Conservation (phyloP, 2,797 vertebrate species). For the Malurus leucopterus region DNA sequence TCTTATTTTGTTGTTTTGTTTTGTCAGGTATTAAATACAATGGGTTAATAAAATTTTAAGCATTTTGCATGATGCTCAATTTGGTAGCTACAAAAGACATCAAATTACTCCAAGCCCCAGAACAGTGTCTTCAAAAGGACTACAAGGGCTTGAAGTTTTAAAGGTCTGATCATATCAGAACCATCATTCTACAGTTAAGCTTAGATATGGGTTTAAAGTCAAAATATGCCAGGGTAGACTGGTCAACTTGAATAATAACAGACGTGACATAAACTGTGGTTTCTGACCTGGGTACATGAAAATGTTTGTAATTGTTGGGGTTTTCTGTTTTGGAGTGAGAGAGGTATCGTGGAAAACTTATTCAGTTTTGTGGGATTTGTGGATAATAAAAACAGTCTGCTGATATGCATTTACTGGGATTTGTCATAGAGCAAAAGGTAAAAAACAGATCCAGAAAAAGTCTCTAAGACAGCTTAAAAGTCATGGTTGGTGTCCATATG, state of each 20-base stretch:
- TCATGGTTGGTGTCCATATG: neutral
- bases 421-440: neutral
- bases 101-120: neutral
- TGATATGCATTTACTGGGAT: neutral
- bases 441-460: neutral
- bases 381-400: neutral
- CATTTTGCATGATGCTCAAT: neutral
- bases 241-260: neutral
- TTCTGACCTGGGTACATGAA: neutral
- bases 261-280: neutral
- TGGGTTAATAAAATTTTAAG: neutral
- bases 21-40: neutral
- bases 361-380: neutral
- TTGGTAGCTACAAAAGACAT: neutral
- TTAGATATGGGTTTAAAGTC: neutral
- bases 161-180: neutral
- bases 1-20: neutral
- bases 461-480: neutral
- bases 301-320: neutral
- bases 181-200: neutral
- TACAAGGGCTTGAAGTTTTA: neutral
- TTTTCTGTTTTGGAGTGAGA: neutral
- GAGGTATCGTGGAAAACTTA: neutral
- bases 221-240: neutral
- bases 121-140: neutral